phyloP scores from a whole-genome alignment of 1,140 invertebrate species.

The Heliconius eleuchia region DNA sequence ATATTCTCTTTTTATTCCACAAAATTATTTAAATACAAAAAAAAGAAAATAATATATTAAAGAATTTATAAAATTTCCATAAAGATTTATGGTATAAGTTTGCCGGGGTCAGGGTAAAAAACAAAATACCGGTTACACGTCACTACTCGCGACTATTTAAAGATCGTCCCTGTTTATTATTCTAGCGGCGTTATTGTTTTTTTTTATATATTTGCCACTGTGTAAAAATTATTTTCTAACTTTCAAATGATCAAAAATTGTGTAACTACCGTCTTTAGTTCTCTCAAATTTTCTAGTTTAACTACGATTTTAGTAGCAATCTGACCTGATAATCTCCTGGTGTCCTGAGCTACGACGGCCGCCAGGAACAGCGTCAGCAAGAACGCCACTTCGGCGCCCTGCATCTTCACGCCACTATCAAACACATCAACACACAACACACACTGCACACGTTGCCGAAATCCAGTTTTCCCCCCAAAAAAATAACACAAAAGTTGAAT shows the following conservation, averaged over 20 bases:
- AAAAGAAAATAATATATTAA: background rate
- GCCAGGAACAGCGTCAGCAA: slow-evolving; percentile 61
- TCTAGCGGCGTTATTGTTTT: slow-evolving; percentile 14
- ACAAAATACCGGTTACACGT: slow-evolving; percentile 21
- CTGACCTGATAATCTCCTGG: slow-evolving; percentile 73
- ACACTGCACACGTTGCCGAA: slow-evolving; percentile 45
- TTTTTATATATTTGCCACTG: background rate
- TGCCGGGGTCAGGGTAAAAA: slow-evolving; percentile 37
- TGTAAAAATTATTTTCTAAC: background rate
- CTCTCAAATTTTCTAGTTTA: background rate
- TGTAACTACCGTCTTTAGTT: background rate
- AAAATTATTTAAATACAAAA: background rate
- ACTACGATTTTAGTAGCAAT: background rate
- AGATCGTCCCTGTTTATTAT: slow-evolving; percentile 23
- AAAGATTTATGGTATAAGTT: background rate
- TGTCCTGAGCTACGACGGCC: slow-evolving; percentile 63
- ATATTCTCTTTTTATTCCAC: background rate
- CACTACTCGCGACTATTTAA: background rate
- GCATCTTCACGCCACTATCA: slow-evolving; percentile 65
- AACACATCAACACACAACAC: slow-evolving; percentile 73
- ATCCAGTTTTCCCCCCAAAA: slow-evolving; percentile 16
- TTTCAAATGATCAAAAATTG: background rate
- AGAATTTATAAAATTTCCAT: background rate
- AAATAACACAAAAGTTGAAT: background rate
- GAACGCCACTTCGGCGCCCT: slow-evolving; percentile 73